phyloP scores from a whole-genome alignment of 2,113 vertebrate genomes.

The Suncus etruscus region DNA sequence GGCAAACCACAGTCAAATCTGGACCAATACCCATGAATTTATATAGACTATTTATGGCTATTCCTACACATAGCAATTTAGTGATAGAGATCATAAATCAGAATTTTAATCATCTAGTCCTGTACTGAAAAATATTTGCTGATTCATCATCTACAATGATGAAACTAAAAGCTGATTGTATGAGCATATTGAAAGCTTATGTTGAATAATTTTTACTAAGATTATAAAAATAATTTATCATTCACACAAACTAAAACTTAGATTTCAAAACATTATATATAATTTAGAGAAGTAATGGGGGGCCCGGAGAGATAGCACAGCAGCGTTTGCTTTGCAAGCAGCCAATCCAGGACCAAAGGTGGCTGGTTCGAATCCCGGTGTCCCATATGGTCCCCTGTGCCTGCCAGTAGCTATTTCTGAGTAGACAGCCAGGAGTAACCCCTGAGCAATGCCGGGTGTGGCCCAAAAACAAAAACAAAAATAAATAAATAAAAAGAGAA shows the following conservation, averaged over 20 bases:
- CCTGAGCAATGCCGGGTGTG: no score
- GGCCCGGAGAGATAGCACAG: no score
- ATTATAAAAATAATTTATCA: constrained; percentile 25
- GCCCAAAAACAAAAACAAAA: no score
- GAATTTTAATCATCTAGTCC: not conserved
- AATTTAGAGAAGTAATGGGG: no score
- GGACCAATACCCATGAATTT: not conserved
- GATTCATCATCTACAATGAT: not conserved
- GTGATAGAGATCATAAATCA: not conserved
- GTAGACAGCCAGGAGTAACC: no score
- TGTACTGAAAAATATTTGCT: not conserved
- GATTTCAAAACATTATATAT: not conserved
- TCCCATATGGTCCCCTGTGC: no score
- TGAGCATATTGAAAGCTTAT: not conserved
- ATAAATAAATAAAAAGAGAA: no score
- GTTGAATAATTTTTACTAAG: not conserved
- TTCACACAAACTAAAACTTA: not conserved
- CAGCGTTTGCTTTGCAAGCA: no score
- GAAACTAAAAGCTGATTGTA: not conserved
- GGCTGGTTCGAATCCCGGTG: no score
- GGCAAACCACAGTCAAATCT: constrained; percentile 7
- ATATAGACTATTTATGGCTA: not conserved
- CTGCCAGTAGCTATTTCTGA: no score
- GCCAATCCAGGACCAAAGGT: no score
- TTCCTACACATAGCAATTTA: not conserved